These are phyloP conservation scores for Bimastos eiseni DNA, from an alignment of 2,888 invertebrate species.

Conservation along the genomic window DNA sequence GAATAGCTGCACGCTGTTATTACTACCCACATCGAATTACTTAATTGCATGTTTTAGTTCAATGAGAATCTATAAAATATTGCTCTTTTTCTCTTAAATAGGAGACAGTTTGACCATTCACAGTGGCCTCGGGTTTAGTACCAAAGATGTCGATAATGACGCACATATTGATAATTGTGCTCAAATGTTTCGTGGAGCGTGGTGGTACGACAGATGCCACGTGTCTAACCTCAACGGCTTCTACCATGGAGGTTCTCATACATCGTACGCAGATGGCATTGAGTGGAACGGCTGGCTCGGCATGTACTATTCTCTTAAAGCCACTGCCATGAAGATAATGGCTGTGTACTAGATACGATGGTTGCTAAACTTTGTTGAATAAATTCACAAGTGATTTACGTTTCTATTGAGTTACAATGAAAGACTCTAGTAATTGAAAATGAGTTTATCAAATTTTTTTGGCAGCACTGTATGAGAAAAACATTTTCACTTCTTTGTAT, in stretches of 20 bases:
- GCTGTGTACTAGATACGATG: neutral
- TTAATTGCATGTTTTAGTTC: too few relatives aligned
- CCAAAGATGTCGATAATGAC: slow-evolving; percentile 31
- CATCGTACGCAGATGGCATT: slow-evolving; percentile 31
- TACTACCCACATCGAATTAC: too few relatives aligned
- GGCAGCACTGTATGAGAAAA: too few relatives aligned
- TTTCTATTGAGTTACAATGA: too few relatives aligned
- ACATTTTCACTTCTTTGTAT: too few relatives aligned
- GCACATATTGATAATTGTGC: slow-evolving; percentile 20
- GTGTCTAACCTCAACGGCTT: slow-evolving; percentile 33
- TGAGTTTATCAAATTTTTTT: too few relatives aligned
- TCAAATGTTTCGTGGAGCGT: slow-evolving; percentile 26
- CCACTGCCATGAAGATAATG: slow-evolving; percentile 23
- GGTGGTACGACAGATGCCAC: slow-evolving; percentile 36
- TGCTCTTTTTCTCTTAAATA: neutral
- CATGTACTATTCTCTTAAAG: slow-evolving; percentile 29
- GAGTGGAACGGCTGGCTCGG: slow-evolving; percentile 22
- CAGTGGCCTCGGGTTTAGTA: slow-evolving; percentile 28
- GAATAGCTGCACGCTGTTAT: too few relatives aligned
- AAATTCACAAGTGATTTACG: too few relatives aligned
- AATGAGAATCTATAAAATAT: too few relatives aligned
- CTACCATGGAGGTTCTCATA: too few relatives aligned
- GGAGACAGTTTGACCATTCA: slow-evolving; percentile 28
- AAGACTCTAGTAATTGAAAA: too few relatives aligned
- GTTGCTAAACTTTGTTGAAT: too few relatives aligned